phyloP scores from a whole-genome alignment of 2,888 invertebrate species.

The Melinopterus prodromus region DNA sequence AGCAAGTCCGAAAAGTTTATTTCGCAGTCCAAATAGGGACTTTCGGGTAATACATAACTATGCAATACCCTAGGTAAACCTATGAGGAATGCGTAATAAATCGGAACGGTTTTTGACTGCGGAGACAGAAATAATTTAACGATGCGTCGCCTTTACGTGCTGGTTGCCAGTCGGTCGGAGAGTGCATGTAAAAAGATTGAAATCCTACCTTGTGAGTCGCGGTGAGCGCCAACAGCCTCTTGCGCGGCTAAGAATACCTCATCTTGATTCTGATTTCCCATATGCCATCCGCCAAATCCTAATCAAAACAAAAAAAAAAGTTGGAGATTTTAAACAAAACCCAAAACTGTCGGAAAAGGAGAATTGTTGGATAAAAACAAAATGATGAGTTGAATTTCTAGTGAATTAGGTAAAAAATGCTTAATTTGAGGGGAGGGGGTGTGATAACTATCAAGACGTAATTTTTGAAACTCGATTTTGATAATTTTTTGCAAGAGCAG shows the following conservation, averaged over 20 bases:
- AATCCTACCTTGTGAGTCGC: conserved; percentile 92
- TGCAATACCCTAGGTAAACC: conserved; percentile 29
- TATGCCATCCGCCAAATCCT: conserved; percentile 89
- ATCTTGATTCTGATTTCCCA: conserved; percentile 82
- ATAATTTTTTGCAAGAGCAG: too few relatives aligned
- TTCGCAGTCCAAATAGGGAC: conserved; percentile 12
- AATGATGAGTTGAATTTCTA: too few relatives aligned
- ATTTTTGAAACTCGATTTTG: too few relatives aligned
- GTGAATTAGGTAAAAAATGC: too few relatives aligned
- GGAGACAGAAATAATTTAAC: conserved; percentile 1
- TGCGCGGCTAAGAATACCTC: conserved; percentile 86
- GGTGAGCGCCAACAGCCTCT: conserved; percentile 78
- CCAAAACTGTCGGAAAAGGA: neutral
- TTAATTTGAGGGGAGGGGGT: too few relatives aligned
- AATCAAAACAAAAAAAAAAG: conserved; percentile 51
- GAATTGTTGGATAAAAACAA: conserved; percentile 30
- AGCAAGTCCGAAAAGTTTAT: conserved; percentile 43
- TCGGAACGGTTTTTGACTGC: neutral
- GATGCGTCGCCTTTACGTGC: conserved; percentile 31
- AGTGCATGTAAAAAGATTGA: conserved; percentile 56
- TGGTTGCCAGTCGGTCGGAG: conserved; percentile 44
- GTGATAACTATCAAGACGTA: too few relatives aligned
- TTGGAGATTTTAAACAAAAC: neutral
- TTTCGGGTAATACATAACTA: conserved; percentile 31
- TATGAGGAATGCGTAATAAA: neutral